Evolutionary conservation across 1,140 invertebrate species (phyloP), one percentile per base, ranked within the genome.

Genomic region (Pemphigus obesinymphae): DNA sequence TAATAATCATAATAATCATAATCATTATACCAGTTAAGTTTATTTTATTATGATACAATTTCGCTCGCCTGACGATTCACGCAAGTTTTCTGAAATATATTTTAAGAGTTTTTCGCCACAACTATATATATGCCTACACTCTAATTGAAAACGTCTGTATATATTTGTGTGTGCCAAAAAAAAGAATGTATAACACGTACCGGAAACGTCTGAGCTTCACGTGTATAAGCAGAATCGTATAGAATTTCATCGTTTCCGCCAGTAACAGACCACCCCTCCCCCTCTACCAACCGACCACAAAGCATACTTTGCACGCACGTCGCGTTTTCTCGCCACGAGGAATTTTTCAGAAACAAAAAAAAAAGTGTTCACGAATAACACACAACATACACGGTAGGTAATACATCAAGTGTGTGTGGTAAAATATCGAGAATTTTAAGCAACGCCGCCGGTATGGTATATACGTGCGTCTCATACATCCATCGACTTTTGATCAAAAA

Each of bases 401-500:
- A 70, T 70, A 45, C 20, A 70, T 45, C 63, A 34, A 7, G n/a
- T 40, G 66, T 43, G 37, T 70, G 37, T 26, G 13, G 2, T 29
- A 17, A 70, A 70, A 70, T 70, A 40, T 70, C 23, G 40, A 70
- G 68, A 70, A 70, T 70, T 70, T 70, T 8, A 45, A 70, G 40
- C 68, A 15, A 70, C 40, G n/a, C 8, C n/a, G 0, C 7, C 5
- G 37, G 37, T 26, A 31, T 11, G 13, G 1, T 3, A 61, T 61
- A 31, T 20, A 43, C 66, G 66, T 68, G 37, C 66, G 34, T 68
- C 34, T 23, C 34, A 2, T 3, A 45, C 43, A 11, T n/a, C n/a
- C 43, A 13, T 45, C 43, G 43, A 11, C 13, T 45, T 45, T 11
- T 11, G 3, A 45, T 45, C 43, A 11, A 45, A 45, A 45, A 45